Conservation (phyloP, 2,888 invertebrate genomes). For the Brachynemurus nebulosus region DNA sequence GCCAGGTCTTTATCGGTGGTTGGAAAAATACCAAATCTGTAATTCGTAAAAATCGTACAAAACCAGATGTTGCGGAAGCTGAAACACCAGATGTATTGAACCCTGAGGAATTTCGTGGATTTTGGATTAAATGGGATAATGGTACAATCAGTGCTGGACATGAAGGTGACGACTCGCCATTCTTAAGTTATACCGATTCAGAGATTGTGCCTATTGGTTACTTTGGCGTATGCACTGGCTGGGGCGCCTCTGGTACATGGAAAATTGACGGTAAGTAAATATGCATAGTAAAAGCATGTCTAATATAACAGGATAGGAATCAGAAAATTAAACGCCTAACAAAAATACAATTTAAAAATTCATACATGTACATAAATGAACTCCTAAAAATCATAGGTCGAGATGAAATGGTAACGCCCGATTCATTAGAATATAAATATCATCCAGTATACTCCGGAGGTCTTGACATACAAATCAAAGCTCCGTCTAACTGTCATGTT, state of each 20-base stretch:
- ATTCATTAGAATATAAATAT: slow-evolving; percentile 45
- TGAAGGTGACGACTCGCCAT: slow-evolving; percentile 53
- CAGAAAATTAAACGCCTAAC: too few relatives aligned
- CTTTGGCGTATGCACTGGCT: slow-evolving; percentile 74
- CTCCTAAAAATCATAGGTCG: too few relatives aligned
- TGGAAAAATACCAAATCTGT: slow-evolving; percentile 78
- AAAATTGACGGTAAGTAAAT: slow-evolving; percentile 52
- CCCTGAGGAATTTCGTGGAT: slow-evolving; percentile 61
- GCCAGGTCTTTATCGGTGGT: slow-evolving; percentile 68
- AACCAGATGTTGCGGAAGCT: slow-evolving; percentile 58
- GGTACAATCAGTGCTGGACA: slow-evolving; percentile 33
- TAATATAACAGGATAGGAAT: too few relatives aligned
- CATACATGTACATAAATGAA: too few relatives aligned
- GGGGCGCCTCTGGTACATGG: slow-evolving; percentile 75
- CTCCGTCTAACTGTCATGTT: slow-evolving; percentile 50
- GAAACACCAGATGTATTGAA: slow-evolving; percentile 60
- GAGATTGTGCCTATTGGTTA: slow-evolving; percentile 55
- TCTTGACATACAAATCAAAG: slow-evolving; percentile 42
- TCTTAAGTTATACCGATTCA: slow-evolving; percentile 58
- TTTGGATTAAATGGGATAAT: slow-evolving; percentile 71
- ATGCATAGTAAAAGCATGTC: background rate
- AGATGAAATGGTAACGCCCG: slow-evolving; percentile 39
- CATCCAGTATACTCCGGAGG: slow-evolving; percentile 39
- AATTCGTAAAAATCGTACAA: slow-evolving; percentile 60
- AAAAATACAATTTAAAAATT: too few relatives aligned